Percentiles rank a stretch among this genome's conserved stretches.
Conservation (phyloP, 1,140 invertebrate species). For the Drosophila ambigua region DNA sequence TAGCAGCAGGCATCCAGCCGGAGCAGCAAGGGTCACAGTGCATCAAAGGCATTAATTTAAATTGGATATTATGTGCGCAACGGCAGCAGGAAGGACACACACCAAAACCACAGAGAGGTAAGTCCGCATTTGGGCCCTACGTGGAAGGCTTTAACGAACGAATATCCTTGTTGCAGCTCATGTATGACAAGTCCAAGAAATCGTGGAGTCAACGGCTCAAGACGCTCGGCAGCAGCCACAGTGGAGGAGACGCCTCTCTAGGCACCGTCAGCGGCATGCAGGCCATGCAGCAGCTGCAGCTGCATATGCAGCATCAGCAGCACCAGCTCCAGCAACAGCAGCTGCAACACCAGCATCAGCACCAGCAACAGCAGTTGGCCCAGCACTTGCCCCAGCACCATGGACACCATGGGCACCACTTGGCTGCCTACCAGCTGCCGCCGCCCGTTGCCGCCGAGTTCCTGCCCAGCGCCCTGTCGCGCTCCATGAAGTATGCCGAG, state of each 20-base stretch:
- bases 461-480: conserved; percentile 86
- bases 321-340: conserved; percentile 42
- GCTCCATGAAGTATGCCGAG: conserved; percentile 93
- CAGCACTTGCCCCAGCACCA: conserved; percentile 19
- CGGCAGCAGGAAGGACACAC: conserved; percentile 38
- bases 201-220: conserved; percentile 84
- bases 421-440: conserved; percentile 60
- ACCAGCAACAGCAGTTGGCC: conserved; percentile 51
- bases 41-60: conserved; percentile 77
- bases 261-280: conserved; percentile 65
- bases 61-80: conserved; percentile 79
- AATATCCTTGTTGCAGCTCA: conserved; percentile 39
- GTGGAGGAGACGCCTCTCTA: conserved; percentile 54
- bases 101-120: conserved; percentile 48
- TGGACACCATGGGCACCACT: conserved; percentile 41
- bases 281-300: conserved; percentile 69
- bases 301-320: conserved; percentile 64
- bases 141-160: neutral
- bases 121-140: neutral
- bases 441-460: conserved; percentile 67
- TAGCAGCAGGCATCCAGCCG: neutral
- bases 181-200: conserved; percentile 84
- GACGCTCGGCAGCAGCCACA: conserved; percentile 77
- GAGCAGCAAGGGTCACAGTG: conserved; percentile 40
- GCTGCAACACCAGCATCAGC: conserved; percentile 46